Percentiles rank a stretch among this genome's conserved stretches.
Conservation (phyloP, 30 jellyfish, hydroid and myxozoan genomes). For the Hydra vulgaris region DNA sequence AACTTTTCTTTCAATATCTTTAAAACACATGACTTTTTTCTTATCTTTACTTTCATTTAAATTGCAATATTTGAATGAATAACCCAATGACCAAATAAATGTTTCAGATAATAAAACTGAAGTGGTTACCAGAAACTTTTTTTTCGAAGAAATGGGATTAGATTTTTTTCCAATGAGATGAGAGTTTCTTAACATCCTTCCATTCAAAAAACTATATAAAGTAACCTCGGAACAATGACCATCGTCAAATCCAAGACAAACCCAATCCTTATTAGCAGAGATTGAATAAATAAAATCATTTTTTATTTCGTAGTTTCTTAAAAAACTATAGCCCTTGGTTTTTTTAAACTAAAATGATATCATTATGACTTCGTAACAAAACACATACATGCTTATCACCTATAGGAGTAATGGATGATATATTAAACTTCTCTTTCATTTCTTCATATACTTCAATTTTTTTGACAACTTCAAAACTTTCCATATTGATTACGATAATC, state of each 20-base stretch:
- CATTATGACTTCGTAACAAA: conserved; percentile 51
- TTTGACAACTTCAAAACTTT: background rate
- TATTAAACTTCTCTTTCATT: background rate
- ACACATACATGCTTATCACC: conserved; percentile 50
- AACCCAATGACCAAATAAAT: background rate
- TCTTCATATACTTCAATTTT: background rate
- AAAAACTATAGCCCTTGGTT: conserved; percentile 17
- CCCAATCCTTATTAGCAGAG: conserved; percentile 32
- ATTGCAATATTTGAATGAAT: background rate
- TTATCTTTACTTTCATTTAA: background rate
- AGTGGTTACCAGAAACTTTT: background rate
- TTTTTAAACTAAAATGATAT: conserved; percentile 39
- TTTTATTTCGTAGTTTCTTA: conserved; percentile 9
- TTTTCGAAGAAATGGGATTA: background rate
- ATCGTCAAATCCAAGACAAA: conserved; percentile 56
- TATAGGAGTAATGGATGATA: background rate
- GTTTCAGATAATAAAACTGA: background rate
- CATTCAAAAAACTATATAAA: conserved; percentile 16
- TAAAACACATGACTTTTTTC: too few relatives aligned
- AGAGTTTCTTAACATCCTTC: background rate
- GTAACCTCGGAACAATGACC: conserved; percentile 37
- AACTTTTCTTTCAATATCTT: conserved; percentile 2
- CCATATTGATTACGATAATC: background rate
- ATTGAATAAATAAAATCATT: conserved; percentile 41
- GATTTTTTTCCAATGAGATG: background rate